Percentiles rank a stretch among this genome's conserved stretches.
These are phyloP conservation scores for Ammospiza nelsoni DNA, from an alignment of 2,113 vertebrate species.

Conservation along the genomic window DNA sequence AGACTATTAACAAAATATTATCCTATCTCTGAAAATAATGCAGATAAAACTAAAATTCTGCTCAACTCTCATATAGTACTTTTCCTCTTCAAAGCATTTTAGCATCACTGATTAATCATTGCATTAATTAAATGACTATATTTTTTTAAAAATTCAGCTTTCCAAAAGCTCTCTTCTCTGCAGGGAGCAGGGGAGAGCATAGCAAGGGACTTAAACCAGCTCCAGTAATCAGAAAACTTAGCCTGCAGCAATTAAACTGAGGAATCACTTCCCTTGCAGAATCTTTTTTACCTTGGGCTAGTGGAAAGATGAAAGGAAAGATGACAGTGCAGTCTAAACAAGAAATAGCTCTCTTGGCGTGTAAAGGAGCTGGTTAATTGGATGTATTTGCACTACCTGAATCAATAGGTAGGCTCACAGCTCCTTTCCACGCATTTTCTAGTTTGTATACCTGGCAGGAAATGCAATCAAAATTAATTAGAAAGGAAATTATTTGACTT, in stretches of 20 bases:
- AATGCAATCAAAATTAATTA: background rate
- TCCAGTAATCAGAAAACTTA: conserved; percentile 49
- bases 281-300: conserved; percentile 21
- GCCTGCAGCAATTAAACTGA: conserved; percentile 44
- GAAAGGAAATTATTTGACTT: background rate
- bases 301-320: conserved; percentile 26
- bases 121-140: conserved; percentile 9
- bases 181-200: conserved; percentile 9
- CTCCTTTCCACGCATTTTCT: background rate
- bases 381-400: background rate
- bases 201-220: conserved; percentile 32
- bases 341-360: background rate
- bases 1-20: conserved; percentile 41
- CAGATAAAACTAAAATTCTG: conserved; percentile 43
- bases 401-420: background rate
- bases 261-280: conserved; percentile 24
- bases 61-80: conserved; percentile 2
- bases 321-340: background rate
- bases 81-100: conserved; percentile 53
- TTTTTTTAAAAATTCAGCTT: background rate
- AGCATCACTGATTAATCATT: conserved; percentile 57
- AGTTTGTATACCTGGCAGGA: background rate
- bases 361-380: background rate
- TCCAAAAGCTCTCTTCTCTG: conserved; percentile 22
- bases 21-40: conserved; percentile 44